Evolutionary conservation across 2,888 invertebrate species (phyloP).

Genomic region (Dicranocentrus wangi): DNA sequence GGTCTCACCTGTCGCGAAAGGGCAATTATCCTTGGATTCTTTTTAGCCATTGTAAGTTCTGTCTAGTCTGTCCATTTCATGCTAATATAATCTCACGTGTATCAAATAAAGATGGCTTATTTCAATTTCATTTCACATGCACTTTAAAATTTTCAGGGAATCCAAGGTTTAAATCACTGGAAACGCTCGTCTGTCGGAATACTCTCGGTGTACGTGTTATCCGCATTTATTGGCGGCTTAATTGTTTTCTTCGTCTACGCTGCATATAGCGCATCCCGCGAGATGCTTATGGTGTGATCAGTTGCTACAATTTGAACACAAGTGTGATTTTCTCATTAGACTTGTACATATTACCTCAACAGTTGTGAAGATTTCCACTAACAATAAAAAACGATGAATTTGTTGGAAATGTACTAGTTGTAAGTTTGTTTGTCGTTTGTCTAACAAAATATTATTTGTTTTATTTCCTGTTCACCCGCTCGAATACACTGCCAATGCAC

Average conservation of each 20-base stretch:
- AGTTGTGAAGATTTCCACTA: no score
- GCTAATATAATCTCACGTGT: no score
- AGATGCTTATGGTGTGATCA: no score
- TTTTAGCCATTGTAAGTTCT: slow-evolving; percentile 37
- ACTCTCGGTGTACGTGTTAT: slow-evolving; percentile 41
- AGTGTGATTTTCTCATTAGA: neutral
- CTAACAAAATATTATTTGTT: no score
- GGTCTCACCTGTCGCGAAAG: slow-evolving; percentile 57
- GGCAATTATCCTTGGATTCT: slow-evolving; percentile 58
- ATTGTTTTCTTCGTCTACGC: slow-evolving; percentile 48
- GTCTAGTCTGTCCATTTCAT: no score
- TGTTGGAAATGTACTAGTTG: no score
- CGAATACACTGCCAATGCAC: no score
- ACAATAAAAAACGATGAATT: no score
- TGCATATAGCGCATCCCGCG: neutral
- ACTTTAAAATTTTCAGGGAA: slow-evolving; percentile 13
- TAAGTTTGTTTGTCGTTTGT: no score
- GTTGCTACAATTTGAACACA: neutral
- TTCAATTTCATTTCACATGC: neutral
- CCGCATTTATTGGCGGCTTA: slow-evolving; percentile 41
- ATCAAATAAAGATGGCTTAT: no score
- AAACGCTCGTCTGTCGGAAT: slow-evolving; percentile 55
- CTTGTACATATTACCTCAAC: no score
- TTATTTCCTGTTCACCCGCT: no score
- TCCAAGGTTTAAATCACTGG: slow-evolving; percentile 53